Evolutionary conservation across 2,797 vertebrate species (phyloP).

Genomic region (Microctenopoma lineatum): DNA sequence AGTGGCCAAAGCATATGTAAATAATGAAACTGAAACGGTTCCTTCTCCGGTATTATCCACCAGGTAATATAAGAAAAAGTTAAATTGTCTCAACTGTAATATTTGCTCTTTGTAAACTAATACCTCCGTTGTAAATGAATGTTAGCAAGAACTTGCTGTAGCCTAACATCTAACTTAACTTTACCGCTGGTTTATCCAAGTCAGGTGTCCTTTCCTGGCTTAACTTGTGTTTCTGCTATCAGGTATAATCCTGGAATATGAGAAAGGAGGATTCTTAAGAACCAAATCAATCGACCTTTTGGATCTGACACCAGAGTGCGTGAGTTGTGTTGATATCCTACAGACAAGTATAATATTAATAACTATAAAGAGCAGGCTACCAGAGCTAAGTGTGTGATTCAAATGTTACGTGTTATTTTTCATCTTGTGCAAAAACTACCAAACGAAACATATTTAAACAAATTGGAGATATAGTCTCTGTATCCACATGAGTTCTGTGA

Average conservation of each 20-base stretch:
- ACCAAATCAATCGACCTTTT: constrained; percentile 93
- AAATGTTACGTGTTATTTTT: too few species aligned
- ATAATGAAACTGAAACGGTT: constrained; percentile 89
- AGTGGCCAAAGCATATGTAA: neutral
- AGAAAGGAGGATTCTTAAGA: constrained; percentile 83
- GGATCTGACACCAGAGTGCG: constrained; percentile 88
- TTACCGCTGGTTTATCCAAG: neutral
- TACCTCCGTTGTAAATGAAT: neutral
- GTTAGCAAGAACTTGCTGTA: neutral
- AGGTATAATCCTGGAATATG: constrained; percentile 95
- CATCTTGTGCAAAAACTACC: too few species aligned
- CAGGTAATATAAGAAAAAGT: constrained; percentile 65
- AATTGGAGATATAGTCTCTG: too few species aligned
- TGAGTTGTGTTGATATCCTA: constrained; percentile 33
- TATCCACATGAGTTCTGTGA: too few species aligned
- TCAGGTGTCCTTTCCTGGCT: too few species aligned
- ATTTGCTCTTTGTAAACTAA: neutral
- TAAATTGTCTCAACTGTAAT: fast-evolving
- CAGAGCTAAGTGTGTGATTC: too few species aligned
- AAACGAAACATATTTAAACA: too few species aligned
- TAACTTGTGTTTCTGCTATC: constrained; percentile 4
- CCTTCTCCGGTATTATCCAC: constrained; percentile 91
- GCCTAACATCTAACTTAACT: neutral
- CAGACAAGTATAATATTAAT: too few species aligned
- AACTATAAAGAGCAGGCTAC: too few species aligned